Evolutionary conservation across 2,888 invertebrate genomes (phyloP), one percentile per base, ranked within the genome.

Genomic region (Leucophenga maculata): DNA sequence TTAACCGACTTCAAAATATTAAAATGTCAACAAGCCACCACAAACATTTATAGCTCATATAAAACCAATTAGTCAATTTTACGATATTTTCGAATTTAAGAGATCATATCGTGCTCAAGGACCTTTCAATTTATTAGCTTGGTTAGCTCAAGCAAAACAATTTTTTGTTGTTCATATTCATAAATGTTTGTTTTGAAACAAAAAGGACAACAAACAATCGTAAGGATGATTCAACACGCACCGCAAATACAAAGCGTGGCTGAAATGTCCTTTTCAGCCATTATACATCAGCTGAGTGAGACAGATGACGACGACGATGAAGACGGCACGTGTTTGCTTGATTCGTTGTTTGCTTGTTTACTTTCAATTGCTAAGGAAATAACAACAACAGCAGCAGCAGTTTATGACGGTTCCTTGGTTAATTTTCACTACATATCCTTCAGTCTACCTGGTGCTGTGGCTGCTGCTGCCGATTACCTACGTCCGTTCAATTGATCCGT

Each of bases 321-420:
- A 78, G 79, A 78, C 80, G 83, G 80, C 80, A 82, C 80, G 81
- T 80, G 80, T 80, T 81, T 76, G 57, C 57, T 22, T 18, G 3
- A 13, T 1, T 59, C 32, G 32, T 16, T 14, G 32, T 32, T 59
- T 22, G 22, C 3, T 16, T 22, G 22, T 18, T n/a, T 50, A 6
- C 6, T n/a, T 11, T 4, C 50, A 50, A 50, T 4, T 11, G n/a
- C n/a, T n/a, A n/a, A n/a, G n/a, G n/a, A n/a, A n/a, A n/a, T n/a
- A n/a, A 50, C 16, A 50, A 50, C n/a, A n/a, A 50, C 14, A 50
- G n/a, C 50, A 50, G n/a, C 13, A 50, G n/a, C 26, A 2, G 26
- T 26, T 26, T 26, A 26, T 26, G 26, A 26, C 26, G 26, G 4
- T 2, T 26, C 26, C 26, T 26, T 26, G 4, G 26, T 3, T 4